Evolutionary conservation across 2,797 vertebrate species (phyloP).

Genomic region (Strix occidentalis): DNA sequence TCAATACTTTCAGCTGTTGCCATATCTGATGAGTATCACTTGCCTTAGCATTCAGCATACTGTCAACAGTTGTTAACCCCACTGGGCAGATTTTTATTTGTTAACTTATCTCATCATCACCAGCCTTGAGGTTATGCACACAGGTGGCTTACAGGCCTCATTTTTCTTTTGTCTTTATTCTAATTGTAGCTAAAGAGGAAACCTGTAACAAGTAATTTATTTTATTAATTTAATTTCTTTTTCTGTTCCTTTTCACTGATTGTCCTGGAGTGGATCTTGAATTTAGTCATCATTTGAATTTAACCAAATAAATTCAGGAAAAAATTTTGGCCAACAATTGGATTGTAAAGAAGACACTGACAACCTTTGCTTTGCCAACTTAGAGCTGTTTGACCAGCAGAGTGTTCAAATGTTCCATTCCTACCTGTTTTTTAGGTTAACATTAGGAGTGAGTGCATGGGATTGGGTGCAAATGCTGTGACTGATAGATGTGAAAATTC

Average conservation of each 20-base stretch:
- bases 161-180: background rate
- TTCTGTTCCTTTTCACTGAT: background rate
- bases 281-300: background rate
- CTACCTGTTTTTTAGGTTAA: background rate
- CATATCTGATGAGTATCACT: conserved; percentile 46
- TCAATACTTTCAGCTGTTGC: conserved; percentile 29
- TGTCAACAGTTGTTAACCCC: conserved; percentile 49
- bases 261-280: background rate
- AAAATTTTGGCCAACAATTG: background rate
- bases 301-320: background rate
- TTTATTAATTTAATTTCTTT: background rate
- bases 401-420: background rate
- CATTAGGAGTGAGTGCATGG: background rate
- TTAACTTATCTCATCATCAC: conserved; percentile 22
- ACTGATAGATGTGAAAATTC: background rate
- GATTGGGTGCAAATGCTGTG: background rate
- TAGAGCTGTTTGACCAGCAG: background rate
- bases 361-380: background rate
- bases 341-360: background rate
- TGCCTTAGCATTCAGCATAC: background rate
- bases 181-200: background rate
- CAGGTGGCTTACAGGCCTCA: background rate
- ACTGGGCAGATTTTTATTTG: conserved; percentile 28
- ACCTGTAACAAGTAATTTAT: background rate
- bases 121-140: conserved; percentile 17